Evolutionary conservation across 1,140 invertebrate species (phyloP), one percentile per base, ranked within the genome.

Genomic region (Metaphire vulgaris): DNA sequence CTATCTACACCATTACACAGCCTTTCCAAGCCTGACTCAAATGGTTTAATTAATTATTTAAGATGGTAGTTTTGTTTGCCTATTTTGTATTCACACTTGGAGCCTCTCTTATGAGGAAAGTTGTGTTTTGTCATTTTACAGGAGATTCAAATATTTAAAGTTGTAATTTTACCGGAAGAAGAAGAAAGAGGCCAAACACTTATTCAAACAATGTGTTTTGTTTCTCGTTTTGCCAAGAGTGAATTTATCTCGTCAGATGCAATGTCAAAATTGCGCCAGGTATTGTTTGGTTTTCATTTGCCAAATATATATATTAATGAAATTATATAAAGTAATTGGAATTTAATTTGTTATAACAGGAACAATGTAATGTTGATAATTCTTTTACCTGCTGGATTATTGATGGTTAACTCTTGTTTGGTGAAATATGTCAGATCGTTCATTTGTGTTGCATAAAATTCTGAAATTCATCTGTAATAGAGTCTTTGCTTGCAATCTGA

Each of bases 251-350:
- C 94, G 0, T 92, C 94, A 21, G 95, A 97, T 87, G 95, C 95
- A 26, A 97, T 98, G 93, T 92, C 94, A n/a, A 97, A 97, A 87
- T 86, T 97, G n/a, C 88, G 95, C 86, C 95, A 97, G 88, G 94
- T 92, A n/a, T 75, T 69, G 65, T n/a, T 77, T 12, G 70, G 14
- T 41, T 34, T 73, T 65, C 14, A n/a, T 0, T 66, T 28, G n/a
- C n/a, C n/a, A 66, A 66, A 66, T 66, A 66, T 66, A 28, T 0
- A 66, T 66, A 66, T 73, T 34, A 21, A 1, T 74, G 28, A 26
- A 29, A 15, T 65, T 74, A 68, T 68, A 29, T 6, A 15, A 74
- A 14, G 1, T 1, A 68, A 2, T 30, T n/a, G 1, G n/a, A 1
- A 28, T 66, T 66, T 21, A n/a, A 67, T 67, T 67, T 1, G 15